phyloP scores from a whole-genome alignment of 1,140 invertebrate species.

The Elysia chlorotica region DNA sequence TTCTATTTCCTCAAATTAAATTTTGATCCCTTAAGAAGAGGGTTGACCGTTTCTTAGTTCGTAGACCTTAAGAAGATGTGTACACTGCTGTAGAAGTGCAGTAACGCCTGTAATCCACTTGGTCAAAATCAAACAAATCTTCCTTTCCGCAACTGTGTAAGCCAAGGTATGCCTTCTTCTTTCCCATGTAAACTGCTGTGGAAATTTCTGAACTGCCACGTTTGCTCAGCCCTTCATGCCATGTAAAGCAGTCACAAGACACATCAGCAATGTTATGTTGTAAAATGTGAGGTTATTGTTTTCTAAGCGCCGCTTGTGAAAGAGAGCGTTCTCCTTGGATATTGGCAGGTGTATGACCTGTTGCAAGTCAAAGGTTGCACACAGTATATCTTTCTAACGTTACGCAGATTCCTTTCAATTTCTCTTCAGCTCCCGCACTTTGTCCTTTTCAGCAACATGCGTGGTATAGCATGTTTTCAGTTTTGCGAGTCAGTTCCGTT shows the following conservation, averaged over 20 bases:
- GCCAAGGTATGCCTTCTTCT: neutral
- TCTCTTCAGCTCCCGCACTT: neutral
- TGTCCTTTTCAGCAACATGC: conserved; percentile 6
- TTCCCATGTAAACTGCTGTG: neutral
- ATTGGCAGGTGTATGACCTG: conserved; percentile 21
- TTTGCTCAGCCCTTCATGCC: conserved; percentile 16
- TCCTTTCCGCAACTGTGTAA: neutral
- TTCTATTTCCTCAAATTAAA: too few species aligned
- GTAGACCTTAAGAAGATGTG: too few species aligned
- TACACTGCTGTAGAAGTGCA: too few species aligned
- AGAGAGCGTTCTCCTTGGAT: neutral
- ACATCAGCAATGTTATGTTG: neutral
- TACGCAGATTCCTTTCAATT: neutral
- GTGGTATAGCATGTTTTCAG: neutral
- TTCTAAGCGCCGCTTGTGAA: neutral
- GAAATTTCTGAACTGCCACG: neutral
- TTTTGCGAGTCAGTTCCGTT: neutral
- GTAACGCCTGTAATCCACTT: too few species aligned
- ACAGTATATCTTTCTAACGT: neutral
- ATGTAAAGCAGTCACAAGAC: neutral
- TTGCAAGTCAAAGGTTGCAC: conserved; percentile 16
- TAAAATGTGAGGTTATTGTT: conserved; percentile 16
- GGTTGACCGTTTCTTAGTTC: too few species aligned
- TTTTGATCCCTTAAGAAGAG: too few species aligned
- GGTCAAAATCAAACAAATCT: too few species aligned